A percentile compares a stretch with the other conserved stretches of the same genome.
Evolutionary conservation across 2,797 vertebrate species (phyloP).

Genomic region (Tokudaia tokunoshimensis): DNA sequence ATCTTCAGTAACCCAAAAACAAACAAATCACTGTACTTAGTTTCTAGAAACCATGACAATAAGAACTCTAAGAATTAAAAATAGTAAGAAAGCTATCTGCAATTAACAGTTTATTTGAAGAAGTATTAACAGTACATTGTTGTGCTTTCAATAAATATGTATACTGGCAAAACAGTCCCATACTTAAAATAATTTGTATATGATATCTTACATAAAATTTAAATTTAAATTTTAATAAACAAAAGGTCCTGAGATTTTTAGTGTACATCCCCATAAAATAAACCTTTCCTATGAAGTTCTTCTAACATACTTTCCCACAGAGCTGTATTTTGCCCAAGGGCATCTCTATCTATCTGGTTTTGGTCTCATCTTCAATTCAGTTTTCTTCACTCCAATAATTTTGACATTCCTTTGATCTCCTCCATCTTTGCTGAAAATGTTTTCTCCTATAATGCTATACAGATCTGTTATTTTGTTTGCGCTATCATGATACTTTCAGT

Average conservation of each 20-base stretch:
- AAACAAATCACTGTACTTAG: neutral
- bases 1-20: constrained; percentile 51
- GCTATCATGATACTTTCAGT: neutral
- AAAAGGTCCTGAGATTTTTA: neutral
- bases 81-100: constrained; percentile 2
- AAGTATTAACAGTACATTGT: neutral
- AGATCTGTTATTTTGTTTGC: constrained; percentile 29
- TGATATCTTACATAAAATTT: constrained; percentile 25
- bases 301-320: constrained; percentile 52
- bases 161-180: constrained; percentile 42
- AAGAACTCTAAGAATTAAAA: constrained; percentile 45
- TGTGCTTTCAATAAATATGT: constrained; percentile 18
- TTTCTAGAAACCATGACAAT: neutral
- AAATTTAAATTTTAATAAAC: constrained; percentile 58
- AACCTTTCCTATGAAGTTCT: constrained; percentile 45
- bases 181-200: constrained; percentile 10
- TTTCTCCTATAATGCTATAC: constrained; percentile 21
- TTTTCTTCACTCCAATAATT: constrained; percentile 78
- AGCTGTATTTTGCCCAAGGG: constrained; percentile 62
- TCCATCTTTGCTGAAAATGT: neutral
- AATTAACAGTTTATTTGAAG: constrained; percentile 52
- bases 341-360: constrained; percentile 73
- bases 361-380: constrained; percentile 79
- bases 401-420: constrained; percentile 75
- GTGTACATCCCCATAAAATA: constrained; percentile 39